Base-by-base conservation (phyloP, 1,140 invertebrate species). In the Calephelis virginiensis region DNA sequence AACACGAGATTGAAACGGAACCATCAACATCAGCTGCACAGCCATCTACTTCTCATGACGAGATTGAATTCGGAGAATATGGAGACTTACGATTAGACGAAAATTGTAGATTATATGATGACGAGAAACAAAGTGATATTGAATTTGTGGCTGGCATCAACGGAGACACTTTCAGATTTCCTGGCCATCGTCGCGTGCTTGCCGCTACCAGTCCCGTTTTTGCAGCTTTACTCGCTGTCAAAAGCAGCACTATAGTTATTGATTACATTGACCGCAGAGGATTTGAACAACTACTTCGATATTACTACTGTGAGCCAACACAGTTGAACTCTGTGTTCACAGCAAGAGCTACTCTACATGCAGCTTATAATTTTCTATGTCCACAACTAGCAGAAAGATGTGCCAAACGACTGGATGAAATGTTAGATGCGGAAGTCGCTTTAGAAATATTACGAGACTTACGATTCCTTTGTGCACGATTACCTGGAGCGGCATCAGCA, bases 281-380 rank as follows among this genome's bases (percentile, higher is more conserved):
- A 8, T 95, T 95, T 74, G 94, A 95, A 76, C 92, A 94, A 76
- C 86, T 95, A 0, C 86, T 95, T 46, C 94, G 93, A 89, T 94
- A 93, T 74, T 85, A 95, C 62, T 94, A 94, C 74, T 93, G 92
- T 38, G 92, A 95, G 50, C 90, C 93, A 0, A 92, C 94, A 8
- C 89, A 92, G 43, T 91, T 96, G 38, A 93, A 94, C 63, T 93
- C 94, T 0, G 93, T 95, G 2, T 86, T 89, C 1, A 94, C 94
- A 0, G 94, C 94, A 9, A 83, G 95, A 13, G 91, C 91, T 8
- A 94, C 95, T 0, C 91, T 96, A 0, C 93, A 95, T 74, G 94
- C 93, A 1, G 94, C 94, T 7, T 93, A 95, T 74, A 94, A 95
- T 68, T 96, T 95, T 72, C 83, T 95, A 6, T 94, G 95, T 66